phyloP scores from a whole-genome alignment of 2,888 invertebrate species.

The Cryptus viduatorius region DNA sequence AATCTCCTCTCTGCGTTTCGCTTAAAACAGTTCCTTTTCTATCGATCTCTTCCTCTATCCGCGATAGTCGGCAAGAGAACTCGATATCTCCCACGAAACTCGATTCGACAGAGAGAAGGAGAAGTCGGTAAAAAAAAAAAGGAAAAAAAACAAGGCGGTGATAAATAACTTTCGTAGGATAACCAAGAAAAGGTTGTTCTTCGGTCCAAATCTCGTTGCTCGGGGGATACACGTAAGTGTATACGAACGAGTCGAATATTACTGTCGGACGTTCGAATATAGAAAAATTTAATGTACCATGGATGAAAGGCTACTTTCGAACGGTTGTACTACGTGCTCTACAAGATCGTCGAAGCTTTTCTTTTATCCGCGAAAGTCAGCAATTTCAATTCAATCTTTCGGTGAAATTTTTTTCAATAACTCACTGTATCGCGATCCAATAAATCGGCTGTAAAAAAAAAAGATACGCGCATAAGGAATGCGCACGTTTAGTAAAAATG shows the following conservation, averaged over 20 bases:
- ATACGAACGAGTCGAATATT: slow-evolving; percentile 40
- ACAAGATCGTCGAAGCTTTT: slow-evolving; percentile 21
- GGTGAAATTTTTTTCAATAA: slow-evolving; percentile 45
- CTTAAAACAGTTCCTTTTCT: slow-evolving; percentile 54
- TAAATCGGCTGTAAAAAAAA: slow-evolving; percentile 6
- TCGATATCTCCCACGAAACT: slow-evolving; percentile 63
- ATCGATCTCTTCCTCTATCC: slow-evolving; percentile 54
- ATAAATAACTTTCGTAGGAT: slow-evolving; percentile 62
- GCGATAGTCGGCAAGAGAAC: slow-evolving; percentile 42
- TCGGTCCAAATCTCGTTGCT: slow-evolving; percentile 40
- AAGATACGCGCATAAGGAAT: no score
- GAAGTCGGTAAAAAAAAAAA: slow-evolving; percentile 47
- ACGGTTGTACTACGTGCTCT: slow-evolving; percentile 50
- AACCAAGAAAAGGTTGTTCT: slow-evolving; percentile 39
- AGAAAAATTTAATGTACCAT: slow-evolving; percentile 45
- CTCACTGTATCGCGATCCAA: background rate
- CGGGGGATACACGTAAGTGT: background rate
- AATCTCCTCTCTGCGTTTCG: slow-evolving; percentile 36
- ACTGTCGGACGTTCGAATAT: slow-evolving; percentile 23
- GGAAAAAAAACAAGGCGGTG: slow-evolving; percentile 4
- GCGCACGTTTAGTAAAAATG: no score
- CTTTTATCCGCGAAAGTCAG: slow-evolving; percentile 42
- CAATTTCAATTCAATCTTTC: slow-evolving; percentile 48
- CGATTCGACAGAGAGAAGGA: slow-evolving; percentile 60
- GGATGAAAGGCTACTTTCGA: slow-evolving; percentile 49